A percentile compares a stretch with the other conserved stretches of the same genome.
These are phyloP conservation scores for Melieria crassipennis DNA, from an alignment of 2,888 invertebrate genomes.

Conservation along the genomic window DNA sequence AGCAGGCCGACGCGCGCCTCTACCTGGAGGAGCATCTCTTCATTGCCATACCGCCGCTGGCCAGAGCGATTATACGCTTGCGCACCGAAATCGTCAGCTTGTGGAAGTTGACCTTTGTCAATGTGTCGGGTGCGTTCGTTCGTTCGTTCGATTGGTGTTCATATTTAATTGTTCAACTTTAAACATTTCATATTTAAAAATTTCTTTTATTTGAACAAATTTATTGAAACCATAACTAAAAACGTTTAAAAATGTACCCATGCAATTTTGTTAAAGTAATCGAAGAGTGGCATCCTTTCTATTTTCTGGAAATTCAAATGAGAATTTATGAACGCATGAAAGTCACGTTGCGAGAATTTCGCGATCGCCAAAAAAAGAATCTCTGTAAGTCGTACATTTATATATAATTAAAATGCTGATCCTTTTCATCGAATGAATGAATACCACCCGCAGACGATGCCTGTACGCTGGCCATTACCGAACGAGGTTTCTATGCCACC, in stretches of 20 bases:
- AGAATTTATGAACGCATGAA: constrained; percentile 59
- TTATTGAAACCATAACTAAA: too few species aligned
- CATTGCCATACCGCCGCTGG: constrained; percentile 76
- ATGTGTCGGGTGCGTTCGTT: constrained; percentile 63
- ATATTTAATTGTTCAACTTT: too few species aligned
- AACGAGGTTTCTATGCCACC: constrained; percentile 81
- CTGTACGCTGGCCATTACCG: constrained; percentile 78
- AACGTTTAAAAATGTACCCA: not conserved
- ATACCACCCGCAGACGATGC: constrained; percentile 67
- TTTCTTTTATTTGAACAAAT: too few species aligned
- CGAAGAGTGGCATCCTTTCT: constrained; percentile 71
- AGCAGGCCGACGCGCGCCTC: constrained; percentile 71
- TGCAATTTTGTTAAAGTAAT: constrained; percentile 50
- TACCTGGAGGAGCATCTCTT: constrained; percentile 77
- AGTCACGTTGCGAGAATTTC: constrained; percentile 66
- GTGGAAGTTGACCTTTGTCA: constrained; percentile 72
- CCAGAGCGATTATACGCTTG: constrained; percentile 77
- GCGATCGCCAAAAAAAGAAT: constrained; percentile 69
- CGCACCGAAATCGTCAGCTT: constrained; percentile 75
- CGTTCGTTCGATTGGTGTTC: too few species aligned
- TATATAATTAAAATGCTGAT: not conserved
- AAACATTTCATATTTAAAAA: too few species aligned
- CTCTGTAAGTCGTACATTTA: constrained; percentile 65
- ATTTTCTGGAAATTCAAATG: constrained; percentile 76
- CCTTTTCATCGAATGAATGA: not conserved